Evolutionary conservation across 2,113 vertebrate species (phyloP), one percentile per base, ranked within the genome.

Genomic region (Silurus glanis): DNA sequence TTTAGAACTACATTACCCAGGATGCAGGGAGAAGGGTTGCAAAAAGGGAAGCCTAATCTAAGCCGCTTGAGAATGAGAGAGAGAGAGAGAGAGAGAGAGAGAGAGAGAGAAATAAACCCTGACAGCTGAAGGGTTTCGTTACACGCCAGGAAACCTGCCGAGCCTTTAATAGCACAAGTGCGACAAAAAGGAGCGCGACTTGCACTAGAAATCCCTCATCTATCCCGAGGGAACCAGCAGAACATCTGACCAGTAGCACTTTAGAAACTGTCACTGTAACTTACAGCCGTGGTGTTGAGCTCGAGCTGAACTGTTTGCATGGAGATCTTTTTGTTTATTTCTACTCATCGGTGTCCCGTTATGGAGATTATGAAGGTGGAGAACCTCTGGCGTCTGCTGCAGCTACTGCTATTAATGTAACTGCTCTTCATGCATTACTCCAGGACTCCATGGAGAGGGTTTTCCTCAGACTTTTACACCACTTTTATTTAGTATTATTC

Each of bases 1-100:
- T 55, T 79, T 37, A 37, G 61, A 85, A 96, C 95, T 96, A 96
- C 96, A 95, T 85, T 96, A 93, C 95, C 96, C 96, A 96, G 89
- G 91, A 94, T 92, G 49, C 95, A 87, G 12, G 55, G 0, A 37
- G 37, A 37, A 37, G 37, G 37, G 37, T 37, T 37, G 37, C 37
- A 37, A 2, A 37, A 37, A 37, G 37, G 95, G 95, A 94, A 94
- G 94, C 94, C 95, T 94, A 94, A 91, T 91, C 82, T 92, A 82
- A 90, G 89, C 89, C 83, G 91, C 93, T 91, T 81, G 90, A 28
- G 16, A 23, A 8, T 6, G 61, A 64, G 61, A 64, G 61, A 64
- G 64, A 9, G 64, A 67, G 66, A 67, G 74, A 28, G n/a, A 62
- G 58, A 81, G 58, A 62, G 58, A 47, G 47, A 53, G 80, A 62